phyloP scores from a whole-genome alignment of 2,888 invertebrate genomes.

The Mythimna impura region DNA sequence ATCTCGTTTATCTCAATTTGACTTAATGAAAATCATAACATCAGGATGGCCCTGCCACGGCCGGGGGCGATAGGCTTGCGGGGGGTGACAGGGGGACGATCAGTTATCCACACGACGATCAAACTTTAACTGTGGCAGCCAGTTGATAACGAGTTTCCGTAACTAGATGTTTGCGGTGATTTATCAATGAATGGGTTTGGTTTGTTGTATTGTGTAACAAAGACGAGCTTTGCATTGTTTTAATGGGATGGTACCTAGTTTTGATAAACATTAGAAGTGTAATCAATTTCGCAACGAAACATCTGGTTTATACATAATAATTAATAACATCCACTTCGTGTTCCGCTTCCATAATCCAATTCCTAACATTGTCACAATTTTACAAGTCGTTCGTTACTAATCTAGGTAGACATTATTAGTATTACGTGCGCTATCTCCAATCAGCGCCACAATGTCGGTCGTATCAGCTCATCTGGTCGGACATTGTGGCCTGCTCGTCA shows the following conservation, averaged over 20 bases:
- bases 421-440: constrained; percentile 37
- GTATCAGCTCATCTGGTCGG: constrained; percentile 31
- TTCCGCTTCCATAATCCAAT: background rate
- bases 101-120: constrained; percentile 19
- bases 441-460: constrained; percentile 30
- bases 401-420: background rate
- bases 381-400: background rate
- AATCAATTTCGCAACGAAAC: too few species aligned
- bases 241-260: too few species aligned
- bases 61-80: background rate
- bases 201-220: constrained; percentile 14
- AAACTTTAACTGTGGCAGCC: constrained; percentile 17
- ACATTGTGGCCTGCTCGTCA: constrained; percentile 17
- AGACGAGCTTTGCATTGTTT: background rate
- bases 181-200: background rate
- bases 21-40: constrained; percentile 40
- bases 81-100: constrained; percentile 12
- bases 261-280: too few species aligned
- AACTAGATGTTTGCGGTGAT: constrained; percentile 1
- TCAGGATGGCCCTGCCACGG: constrained; percentile 8
- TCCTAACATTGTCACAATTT: background rate
- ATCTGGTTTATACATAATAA: too few species aligned
- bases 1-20: constrained; percentile 27
- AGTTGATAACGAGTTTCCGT: constrained; percentile 3
- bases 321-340: background rate